Percentiles rank a stretch among this genome's conserved stretches.
phyloP scores from a whole-genome alignment of 2,888 invertebrate genomes.

The Anthrax anthrax region DNA sequence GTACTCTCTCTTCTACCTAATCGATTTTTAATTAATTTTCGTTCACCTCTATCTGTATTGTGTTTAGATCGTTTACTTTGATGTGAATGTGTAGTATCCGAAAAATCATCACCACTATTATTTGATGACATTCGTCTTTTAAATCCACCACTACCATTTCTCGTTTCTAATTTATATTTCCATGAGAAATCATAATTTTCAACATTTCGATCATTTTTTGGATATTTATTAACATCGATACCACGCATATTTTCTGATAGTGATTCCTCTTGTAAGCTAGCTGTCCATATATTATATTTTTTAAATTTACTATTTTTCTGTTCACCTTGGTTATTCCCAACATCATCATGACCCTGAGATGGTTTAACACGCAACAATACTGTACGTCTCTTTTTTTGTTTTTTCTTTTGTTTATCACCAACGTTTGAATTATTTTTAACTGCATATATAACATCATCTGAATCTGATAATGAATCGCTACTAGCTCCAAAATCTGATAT shows the following conservation, averaged over 20 bases:
- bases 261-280: constrained; percentile 59
- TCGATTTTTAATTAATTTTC: constrained; percentile 17
- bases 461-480: constrained; percentile 22
- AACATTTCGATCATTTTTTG: constrained; percentile 48
- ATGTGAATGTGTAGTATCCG: constrained; percentile 20
- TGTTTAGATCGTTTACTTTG: constrained; percentile 19
- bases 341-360: constrained; percentile 9
- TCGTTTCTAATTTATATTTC: constrained; percentile 46
- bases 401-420: constrained; percentile 17
- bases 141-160: constrained; percentile 19
- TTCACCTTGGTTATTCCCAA: constrained; percentile 3
- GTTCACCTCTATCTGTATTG: constrained; percentile 15
- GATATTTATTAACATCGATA: constrained; percentile 56
- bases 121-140: constrained; percentile 25
- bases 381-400: constrained; percentile 22
- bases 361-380: constrained; percentile 24
- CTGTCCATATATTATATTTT: constrained; percentile 68
- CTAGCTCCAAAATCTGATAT: constrained; percentile 21
- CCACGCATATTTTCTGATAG: constrained; percentile 62
- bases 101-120: constrained; percentile 20
- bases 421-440: constrained; percentile 6
- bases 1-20: constrained; percentile 24
- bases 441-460: constrained; percentile 23
- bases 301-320: constrained; percentile 37
- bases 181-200: constrained; percentile 64